phyloP scores from a whole-genome alignment of 2,797 vertebrate species.

The Megaceryle alcyon region DNA sequence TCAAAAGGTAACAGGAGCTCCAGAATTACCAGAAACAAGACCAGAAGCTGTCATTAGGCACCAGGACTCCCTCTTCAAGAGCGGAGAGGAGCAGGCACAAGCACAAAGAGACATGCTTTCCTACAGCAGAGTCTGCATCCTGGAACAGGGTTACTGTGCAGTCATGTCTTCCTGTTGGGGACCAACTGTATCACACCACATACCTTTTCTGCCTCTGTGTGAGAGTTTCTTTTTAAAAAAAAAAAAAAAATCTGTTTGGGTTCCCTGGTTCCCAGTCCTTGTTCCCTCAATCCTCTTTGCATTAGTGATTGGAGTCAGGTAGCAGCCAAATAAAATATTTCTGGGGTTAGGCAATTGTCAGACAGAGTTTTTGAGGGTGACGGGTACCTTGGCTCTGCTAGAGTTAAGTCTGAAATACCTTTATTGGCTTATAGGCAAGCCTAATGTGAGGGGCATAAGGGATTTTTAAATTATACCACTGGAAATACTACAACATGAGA shows the following conservation, averaged over 20 bases:
- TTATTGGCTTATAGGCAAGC: background rate
- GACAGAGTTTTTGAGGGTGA: background rate
- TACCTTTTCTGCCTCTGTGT: fast-evolving
- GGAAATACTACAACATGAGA: background rate
- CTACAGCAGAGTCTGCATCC: background rate
- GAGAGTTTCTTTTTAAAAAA: background rate
- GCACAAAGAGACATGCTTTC: background rate
- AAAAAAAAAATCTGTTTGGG: background rate
- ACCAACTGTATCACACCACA: background rate
- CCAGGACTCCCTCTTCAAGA: background rate
- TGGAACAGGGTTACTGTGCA: background rate
- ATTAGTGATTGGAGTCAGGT: background rate
- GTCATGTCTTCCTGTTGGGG: fast-evolving
- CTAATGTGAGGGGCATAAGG: background rate
- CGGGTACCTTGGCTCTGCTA: background rate
- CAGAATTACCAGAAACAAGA: background rate
- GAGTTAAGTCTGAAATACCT: background rate
- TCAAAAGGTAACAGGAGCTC: background rate
- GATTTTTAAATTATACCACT: background rate
- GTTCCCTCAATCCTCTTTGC: background rate
- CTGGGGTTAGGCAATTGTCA: background rate
- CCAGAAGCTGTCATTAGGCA: background rate
- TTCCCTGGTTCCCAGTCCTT: background rate
- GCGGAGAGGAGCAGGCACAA: background rate
- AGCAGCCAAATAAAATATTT: background rate